phyloP scores from a whole-genome alignment of 2,888 invertebrate genomes.

The Seira sanloemensis region DNA sequence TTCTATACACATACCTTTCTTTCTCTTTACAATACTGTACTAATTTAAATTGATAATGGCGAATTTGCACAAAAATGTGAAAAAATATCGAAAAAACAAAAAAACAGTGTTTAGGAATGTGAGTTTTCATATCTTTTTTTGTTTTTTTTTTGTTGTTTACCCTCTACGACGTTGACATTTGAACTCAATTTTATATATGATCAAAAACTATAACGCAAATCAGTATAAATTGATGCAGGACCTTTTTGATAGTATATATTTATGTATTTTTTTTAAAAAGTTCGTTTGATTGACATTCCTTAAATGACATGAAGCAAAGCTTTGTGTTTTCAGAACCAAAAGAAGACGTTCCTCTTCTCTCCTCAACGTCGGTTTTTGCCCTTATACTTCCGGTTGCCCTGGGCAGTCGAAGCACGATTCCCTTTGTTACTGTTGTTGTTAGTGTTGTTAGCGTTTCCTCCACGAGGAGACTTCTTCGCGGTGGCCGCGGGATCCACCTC shows the following conservation, averaged over 20 bases:
- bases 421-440: conserved; percentile 49
- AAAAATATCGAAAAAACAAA: conserved; percentile 60
- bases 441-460: not conserved
- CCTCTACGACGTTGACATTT: not conserved
- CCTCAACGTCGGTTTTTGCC: conserved; percentile 70
- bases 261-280: too few species aligned
- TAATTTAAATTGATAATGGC: conserved; percentile 46
- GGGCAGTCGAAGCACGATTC: conserved; percentile 25
- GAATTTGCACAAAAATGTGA: conserved; percentile 45
- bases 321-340: not conserved
- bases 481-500: conserved; percentile 22
- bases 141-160: conserved; percentile 8
- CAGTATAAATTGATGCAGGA: conserved; percentile 39
- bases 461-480: conserved; percentile 29
- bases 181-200: conserved; percentile 36
- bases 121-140: conserved; percentile 35
- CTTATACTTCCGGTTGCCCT: conserved; percentile 63
- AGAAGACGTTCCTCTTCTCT: not conserved
- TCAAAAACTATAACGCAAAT: conserved; percentile 22
- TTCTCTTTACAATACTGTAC: conserved; percentile 55
- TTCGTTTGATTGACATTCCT: too few species aligned
- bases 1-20: too few species aligned
- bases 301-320: not conserved
- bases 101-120: conserved; percentile 58
- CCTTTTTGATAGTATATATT: not conserved